These are phyloP conservation scores for Mesocricetus auratus DNA, from an alignment of 2,113 vertebrate genomes.

Conservation along the genomic window DNA sequence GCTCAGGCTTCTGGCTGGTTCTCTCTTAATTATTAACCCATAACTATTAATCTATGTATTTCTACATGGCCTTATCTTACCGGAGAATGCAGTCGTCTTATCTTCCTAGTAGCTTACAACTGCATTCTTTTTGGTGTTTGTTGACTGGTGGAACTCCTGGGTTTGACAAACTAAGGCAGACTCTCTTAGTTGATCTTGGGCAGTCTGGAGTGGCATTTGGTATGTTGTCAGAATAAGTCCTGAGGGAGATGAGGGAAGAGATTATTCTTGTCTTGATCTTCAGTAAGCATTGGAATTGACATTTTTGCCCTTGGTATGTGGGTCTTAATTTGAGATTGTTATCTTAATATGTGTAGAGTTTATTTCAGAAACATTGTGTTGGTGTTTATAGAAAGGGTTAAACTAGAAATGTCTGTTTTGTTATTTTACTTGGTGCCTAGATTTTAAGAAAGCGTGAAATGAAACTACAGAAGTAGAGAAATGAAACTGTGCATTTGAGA, in stretches of 20 bases:
- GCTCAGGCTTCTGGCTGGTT: too few relatives aligned
- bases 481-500: not conserved
- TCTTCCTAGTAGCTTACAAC: too few relatives aligned
- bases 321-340: slow-evolving; percentile 18
- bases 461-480: slow-evolving; percentile 52
- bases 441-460: slow-evolving; percentile 40
- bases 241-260: slow-evolving; percentile 51
- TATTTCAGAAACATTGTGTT: not conserved
- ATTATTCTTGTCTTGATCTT: slow-evolving; percentile 42
- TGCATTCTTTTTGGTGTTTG: slow-evolving; percentile 26
- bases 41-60: too few relatives aligned
- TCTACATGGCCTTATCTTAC: too few relatives aligned
- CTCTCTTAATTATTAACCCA: too few relatives aligned
- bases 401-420: slow-evolving; percentile 20
- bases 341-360: not conserved
- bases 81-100: too few relatives aligned
- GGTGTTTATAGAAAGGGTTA: not conserved
- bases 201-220: slow-evolving; percentile 48
- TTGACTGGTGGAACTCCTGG: not conserved
- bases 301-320: slow-evolving; percentile 6
- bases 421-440: slow-evolving; percentile 54
- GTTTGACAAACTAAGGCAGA: slow-evolving; percentile 33
- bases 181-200: slow-evolving; percentile 48
- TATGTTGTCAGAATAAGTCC: slow-evolving; percentile 24
- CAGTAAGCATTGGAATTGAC: not conserved